Conservation (phyloP, 1,140 invertebrate genomes). For the Agrilus planipennis region DNA sequence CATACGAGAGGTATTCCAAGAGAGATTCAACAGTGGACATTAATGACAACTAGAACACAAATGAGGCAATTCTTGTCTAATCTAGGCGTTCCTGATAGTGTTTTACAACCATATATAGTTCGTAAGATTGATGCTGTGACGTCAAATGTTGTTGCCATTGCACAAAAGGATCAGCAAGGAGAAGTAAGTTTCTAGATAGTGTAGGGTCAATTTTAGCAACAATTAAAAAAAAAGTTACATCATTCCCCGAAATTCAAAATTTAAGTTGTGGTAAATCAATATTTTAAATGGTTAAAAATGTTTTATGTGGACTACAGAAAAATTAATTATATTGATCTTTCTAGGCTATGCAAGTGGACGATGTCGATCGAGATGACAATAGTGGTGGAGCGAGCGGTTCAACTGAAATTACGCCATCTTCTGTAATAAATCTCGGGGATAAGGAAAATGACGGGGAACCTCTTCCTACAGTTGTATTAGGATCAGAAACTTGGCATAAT, state of each 20-base stretch:
- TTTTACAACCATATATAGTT: slow-evolving; percentile 24
- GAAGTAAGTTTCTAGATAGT: no score
- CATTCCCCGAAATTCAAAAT: no score
- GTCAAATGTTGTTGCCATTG: not conserved
- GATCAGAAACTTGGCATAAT: slow-evolving; percentile 44
- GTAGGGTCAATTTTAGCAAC: no score
- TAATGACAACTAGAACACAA: slow-evolving; percentile 18
- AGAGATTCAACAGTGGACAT: slow-evolving; percentile 25
- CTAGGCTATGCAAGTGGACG: slow-evolving; percentile 33
- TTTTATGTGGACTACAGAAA: not conserved
- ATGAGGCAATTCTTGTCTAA: slow-evolving; percentile 16
- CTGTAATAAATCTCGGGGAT: slow-evolving; percentile 7
- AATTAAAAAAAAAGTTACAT: no score
- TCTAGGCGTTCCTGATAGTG: slow-evolving; percentile 15
- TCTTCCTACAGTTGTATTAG: slow-evolving; percentile 38
- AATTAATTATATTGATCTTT: slow-evolving; percentile 5
- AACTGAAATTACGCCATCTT: slow-evolving; percentile 1
- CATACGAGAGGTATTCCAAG: slow-evolving; percentile 21
- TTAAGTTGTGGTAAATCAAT: no score
- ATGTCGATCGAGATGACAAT: slow-evolving; percentile 2
- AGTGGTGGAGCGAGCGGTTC: slow-evolving; percentile 7
- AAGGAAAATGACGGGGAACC: slow-evolving; percentile 30
- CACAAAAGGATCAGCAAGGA: not conserved
- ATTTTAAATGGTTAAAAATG: no score
- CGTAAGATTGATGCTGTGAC: slow-evolving; percentile 10